phyloP scores from a whole-genome alignment of 2,113 vertebrate species.

The Ciconia maguari region DNA sequence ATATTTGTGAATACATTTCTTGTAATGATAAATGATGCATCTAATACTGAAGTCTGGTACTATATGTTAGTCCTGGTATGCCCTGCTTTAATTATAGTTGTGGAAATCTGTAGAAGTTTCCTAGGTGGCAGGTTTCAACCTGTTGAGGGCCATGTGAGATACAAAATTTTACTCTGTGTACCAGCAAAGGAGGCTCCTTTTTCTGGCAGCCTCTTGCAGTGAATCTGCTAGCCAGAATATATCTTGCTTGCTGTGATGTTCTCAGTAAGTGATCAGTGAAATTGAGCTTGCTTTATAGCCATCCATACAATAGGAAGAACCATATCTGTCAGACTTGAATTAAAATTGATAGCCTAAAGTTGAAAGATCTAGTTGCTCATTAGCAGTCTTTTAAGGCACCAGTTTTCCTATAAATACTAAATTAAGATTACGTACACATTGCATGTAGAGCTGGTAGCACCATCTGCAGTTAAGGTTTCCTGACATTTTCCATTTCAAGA shows the following conservation, averaged over 20 bases:
- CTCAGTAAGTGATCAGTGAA: not conserved
- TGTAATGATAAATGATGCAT: not conserved
- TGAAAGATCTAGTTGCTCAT: not conserved
- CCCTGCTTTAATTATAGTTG: not conserved
- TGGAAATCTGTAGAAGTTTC: not conserved
- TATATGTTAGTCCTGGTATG: not conserved
- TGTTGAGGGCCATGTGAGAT: not conserved
- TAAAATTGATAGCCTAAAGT: not conserved
- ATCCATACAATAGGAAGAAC: not conserved
- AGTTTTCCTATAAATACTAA: not conserved
- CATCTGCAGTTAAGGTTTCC: not conserved
- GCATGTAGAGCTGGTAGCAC: not conserved
- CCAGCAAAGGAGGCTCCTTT: not conserved
- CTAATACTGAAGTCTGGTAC: not conserved
- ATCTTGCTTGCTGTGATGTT: not conserved
- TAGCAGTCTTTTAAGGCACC: not conserved
- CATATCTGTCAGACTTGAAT: not conserved
- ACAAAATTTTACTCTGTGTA: not conserved
- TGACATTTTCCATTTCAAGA: not conserved
- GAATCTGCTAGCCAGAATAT: not conserved
- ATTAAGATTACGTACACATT: not conserved
- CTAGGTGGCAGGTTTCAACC: not conserved
- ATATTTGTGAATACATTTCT: not conserved
- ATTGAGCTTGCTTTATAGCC: not conserved
- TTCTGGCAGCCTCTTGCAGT: not conserved